phyloP scores from a whole-genome alignment of 2,113 vertebrate species.

The Lepus timidus region DNA sequence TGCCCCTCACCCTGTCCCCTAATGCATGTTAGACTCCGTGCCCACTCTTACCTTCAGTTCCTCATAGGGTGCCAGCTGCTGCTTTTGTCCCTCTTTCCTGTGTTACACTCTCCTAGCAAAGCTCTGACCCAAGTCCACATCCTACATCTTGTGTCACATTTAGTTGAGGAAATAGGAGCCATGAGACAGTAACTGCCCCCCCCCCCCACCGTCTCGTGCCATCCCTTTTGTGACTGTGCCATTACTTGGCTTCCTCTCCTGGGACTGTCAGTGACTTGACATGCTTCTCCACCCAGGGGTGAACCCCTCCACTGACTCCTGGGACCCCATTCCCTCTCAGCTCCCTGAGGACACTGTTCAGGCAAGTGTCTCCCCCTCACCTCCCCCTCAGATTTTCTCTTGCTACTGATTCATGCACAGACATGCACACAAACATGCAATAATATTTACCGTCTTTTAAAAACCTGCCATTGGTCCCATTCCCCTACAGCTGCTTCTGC shows the following conservation, averaged over 20 bases:
- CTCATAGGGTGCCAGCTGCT: background rate
- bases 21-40: background rate
- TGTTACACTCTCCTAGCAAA: conserved; percentile 1
- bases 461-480: background rate
- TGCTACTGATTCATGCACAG: conserved; percentile 5
- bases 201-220: background rate
- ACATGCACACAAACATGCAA: background rate
- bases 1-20: background rate
- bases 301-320: background rate
- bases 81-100: background rate
- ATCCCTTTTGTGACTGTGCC: background rate
- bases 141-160: background rate
- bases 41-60: background rate
- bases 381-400: background rate
- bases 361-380: background rate
- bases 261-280: background rate
- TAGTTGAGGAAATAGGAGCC: conserved; percentile 1
- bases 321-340: background rate
- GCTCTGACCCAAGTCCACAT: background rate
- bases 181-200: background rate
- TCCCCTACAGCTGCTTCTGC: background rate
- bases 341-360: background rate
- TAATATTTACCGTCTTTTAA: background rate
- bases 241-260: background rate
- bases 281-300: background rate